Evolutionary conservation across 2,888 invertebrate genomes (phyloP), one percentile per base, ranked within the genome.

Genomic region (Monoplex corrugatus): DNA sequence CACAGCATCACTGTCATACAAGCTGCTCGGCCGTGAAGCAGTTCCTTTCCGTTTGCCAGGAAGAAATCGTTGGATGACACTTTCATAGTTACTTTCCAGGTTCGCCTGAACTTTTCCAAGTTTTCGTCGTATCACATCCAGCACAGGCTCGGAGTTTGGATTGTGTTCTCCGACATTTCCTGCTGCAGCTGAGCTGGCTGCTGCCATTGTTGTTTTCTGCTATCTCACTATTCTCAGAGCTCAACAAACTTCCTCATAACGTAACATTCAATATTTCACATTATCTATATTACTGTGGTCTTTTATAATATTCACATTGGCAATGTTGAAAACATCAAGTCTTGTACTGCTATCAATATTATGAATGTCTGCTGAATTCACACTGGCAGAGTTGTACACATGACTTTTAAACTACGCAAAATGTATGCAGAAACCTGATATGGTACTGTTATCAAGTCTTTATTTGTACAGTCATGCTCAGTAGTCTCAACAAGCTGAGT

Each of bases 61-160:
- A n/a, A 87, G 87, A 45, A 92, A 75, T 28, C 90, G 91, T 72
- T 92, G 92, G 28, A 92, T 89, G 38, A 92, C 92, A 89, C 90
- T 91, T 83, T 91, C 89, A 68, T 89, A 91, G 80, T 91, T 91
- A 63, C 89, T 89, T 85, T 90, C 92, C 44, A 92, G 78, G 85
- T 91, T 91, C n/a, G 90, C 87, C 45, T 92, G 92, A 40, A 92
- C 90, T 68, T 89, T 89, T 40, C 89, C 91, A 44, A 89, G 87
- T 75, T 90, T 90, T 75, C 91, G 89, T 88, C 93, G 93, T 86
- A 94, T 92, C 63, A 92, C 94, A 83, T 92, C 93, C 87, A 94
- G 93, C 80, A 94, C 92, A 86, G 93, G 92, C 35, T 91, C 88
- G 16, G 91, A 87, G 86, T 86, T 83, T 87, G 78, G 90, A 75